A percentile compares a stretch with the other conserved stretches of the same genome.
phyloP scores from a whole-genome alignment of 1,140 invertebrate genomes.

The Zophobas atratus region DNA sequence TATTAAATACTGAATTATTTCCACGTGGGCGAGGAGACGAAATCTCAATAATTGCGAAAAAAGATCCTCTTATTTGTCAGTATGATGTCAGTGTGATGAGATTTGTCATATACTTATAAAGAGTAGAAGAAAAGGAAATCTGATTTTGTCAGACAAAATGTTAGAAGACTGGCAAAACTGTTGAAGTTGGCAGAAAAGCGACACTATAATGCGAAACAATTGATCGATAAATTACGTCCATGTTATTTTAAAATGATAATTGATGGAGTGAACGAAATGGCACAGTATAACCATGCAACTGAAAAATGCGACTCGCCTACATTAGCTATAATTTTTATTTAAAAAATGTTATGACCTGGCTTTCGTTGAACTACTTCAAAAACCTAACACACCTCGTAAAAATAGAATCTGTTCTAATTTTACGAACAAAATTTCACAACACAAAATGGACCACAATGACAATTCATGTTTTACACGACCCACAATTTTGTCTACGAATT shows the following conservation, averaged over 20 bases:
- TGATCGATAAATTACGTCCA: background rate
- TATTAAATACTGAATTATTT: conserved; percentile 43
- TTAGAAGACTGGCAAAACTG: conserved; percentile 31
- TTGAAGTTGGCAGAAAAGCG: conserved; percentile 2
- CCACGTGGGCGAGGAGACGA: conserved; percentile 28
- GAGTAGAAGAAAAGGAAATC: conserved; percentile 30
- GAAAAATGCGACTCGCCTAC: conserved; percentile 35
- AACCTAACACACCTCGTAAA: background rate
- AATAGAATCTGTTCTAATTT: too few species aligned
- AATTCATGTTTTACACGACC: too few species aligned
- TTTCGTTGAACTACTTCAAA: conserved; percentile 19
- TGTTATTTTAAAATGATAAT: conserved; percentile 29
- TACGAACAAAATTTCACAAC: too few species aligned
- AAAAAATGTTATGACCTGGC: conserved; percentile 46
- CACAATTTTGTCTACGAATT: too few species aligned
- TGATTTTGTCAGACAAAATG: conserved; percentile 44
- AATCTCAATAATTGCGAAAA: conserved; percentile 24
- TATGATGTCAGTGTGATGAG: background rate
- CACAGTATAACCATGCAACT: conserved; percentile 11
- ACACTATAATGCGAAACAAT: conserved; percentile 1
- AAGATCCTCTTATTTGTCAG: conserved; percentile 34
- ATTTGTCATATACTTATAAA: conserved; percentile 25
- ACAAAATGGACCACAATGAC: too few species aligned
- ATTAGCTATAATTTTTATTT: conserved; percentile 21
- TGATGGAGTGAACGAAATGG: conserved; percentile 26